Conservation (phyloP, 2,797 vertebrate genomes). For the Galaxias olidus region DNA sequence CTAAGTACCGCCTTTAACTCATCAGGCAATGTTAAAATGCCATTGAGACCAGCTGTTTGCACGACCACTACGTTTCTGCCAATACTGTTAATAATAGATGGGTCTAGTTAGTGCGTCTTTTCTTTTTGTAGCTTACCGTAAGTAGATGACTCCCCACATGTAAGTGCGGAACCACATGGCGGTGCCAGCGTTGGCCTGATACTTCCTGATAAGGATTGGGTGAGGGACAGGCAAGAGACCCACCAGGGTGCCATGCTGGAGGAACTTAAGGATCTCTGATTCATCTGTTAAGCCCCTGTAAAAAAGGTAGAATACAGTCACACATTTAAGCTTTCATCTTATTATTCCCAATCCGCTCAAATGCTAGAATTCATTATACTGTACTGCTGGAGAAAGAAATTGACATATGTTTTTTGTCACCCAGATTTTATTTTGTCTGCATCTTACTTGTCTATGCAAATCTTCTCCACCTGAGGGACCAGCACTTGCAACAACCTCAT, state of each 20-base stretch:
- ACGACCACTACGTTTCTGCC: too few relatives aligned
- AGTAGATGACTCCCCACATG: slow-evolving; percentile 97
- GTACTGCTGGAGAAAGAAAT: background rate
- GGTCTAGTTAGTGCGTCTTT: too few relatives aligned
- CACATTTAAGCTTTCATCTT: too few relatives aligned
- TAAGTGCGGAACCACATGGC: slow-evolving; percentile 98
- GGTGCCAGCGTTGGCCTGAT: slow-evolving; percentile 94
- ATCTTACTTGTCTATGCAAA: slow-evolving; percentile 98
- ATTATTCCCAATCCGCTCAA: too few relatives aligned
- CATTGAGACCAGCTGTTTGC: too few relatives aligned
- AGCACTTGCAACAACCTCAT: slow-evolving; percentile 95
- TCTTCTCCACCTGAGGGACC: slow-evolving; percentile 98
- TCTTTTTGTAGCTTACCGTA: slow-evolving; percentile 78
- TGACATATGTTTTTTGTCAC: too few relatives aligned
- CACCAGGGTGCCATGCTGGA: slow-evolving; percentile 95
- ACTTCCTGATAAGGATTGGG: slow-evolving; percentile 97
- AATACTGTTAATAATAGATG: too few relatives aligned
- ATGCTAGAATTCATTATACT: background rate
- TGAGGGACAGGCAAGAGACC: slow-evolving; percentile 96
- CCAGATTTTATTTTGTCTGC: background rate
- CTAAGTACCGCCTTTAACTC: background rate
- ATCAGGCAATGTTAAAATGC: too few relatives aligned
- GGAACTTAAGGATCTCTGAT: slow-evolving; percentile 95
- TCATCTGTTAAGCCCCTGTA: slow-evolving; percentile 93
- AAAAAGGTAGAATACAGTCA: background rate